Percentiles rank a stretch among this genome's conserved stretches.
phyloP scores from a whole-genome alignment of 2,113 vertebrate species.

The Paracanthobrama guichenoti region DNA sequence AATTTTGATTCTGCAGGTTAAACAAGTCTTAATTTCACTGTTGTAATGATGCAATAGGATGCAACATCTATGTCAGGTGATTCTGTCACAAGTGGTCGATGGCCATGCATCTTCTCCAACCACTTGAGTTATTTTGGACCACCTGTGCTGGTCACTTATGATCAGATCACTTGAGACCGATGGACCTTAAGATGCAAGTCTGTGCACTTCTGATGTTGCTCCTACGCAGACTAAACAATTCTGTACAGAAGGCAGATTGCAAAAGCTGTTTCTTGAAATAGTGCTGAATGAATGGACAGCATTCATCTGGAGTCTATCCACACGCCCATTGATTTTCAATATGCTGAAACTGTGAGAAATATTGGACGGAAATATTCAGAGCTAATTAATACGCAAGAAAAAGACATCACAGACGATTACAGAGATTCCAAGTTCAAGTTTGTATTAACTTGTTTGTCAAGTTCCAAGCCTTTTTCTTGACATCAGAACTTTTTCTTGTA shows the following conservation, averaged over 20 bases:
- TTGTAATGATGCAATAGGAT: background rate
- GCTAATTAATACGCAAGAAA: background rate
- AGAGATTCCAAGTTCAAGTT: background rate
- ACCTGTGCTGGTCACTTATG: background rate
- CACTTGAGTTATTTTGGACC: background rate
- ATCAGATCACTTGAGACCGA: background rate
- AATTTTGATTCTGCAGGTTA: background rate
- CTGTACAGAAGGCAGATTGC: background rate
- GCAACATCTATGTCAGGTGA: background rate
- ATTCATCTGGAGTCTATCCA: slow-evolving; percentile 10
- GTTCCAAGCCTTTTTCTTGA: background rate
- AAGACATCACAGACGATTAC: background rate
- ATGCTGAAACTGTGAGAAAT: slow-evolving; percentile 19
- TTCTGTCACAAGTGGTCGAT: background rate
- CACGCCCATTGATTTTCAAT: background rate
- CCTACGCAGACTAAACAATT: background rate
- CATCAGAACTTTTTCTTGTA: background rate
- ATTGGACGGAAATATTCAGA: slow-evolving; percentile 6
- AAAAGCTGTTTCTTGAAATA: background rate
- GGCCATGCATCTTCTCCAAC: background rate
- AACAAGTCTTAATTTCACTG: background rate
- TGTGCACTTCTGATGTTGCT: background rate
- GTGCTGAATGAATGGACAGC: background rate
- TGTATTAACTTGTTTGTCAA: background rate
- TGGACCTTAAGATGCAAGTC: background rate